These are phyloP conservation scores for Panzeria rudis DNA, from an alignment of 2,888 invertebrate genomes.

Conservation along the genomic window DNA sequence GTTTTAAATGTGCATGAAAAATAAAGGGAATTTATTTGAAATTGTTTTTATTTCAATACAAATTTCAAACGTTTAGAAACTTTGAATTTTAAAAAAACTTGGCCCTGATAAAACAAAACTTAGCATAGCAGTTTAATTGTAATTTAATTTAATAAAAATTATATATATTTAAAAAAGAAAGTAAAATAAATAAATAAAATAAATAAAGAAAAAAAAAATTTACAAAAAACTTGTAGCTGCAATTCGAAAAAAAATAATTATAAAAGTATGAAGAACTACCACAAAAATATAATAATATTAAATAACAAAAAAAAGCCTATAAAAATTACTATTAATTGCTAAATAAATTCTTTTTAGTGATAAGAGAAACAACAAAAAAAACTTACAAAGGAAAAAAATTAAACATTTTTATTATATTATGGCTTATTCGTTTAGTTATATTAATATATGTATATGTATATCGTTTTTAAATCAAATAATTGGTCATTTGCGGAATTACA, in stretches of 20 bases:
- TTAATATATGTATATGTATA: neutral
- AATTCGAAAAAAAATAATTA: constrained; percentile 65
- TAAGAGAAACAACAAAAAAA: constrained; percentile 50
- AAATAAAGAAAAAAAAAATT: constrained; percentile 52
- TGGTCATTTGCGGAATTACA: neutral
- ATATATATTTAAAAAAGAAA: constrained; percentile 53
- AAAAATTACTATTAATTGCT: constrained; percentile 69
- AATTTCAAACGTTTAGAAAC: no score
- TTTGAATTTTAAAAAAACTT: no score
- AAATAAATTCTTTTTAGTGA: constrained; percentile 73
- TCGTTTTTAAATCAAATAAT: neutral
- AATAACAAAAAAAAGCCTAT: constrained; percentile 67
- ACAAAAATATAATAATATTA: constrained; percentile 67
- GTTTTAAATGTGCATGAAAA: no score
- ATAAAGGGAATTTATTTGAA: no score
- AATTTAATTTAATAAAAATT: constrained; percentile 72
- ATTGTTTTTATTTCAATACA: no score
- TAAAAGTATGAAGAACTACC: constrained; percentile 62
- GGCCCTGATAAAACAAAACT: constrained; percentile 52
- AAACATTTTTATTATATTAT: constrained; percentile 27
- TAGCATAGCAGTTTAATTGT: constrained; percentile 73
- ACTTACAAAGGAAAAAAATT: constrained; percentile 57
- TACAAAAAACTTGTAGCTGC: constrained; percentile 72
- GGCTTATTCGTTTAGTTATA: neutral
- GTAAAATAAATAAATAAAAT: constrained; percentile 9